phyloP scores from a whole-genome alignment of 2,888 invertebrate genomes.

The Drosophila testacea region DNA sequence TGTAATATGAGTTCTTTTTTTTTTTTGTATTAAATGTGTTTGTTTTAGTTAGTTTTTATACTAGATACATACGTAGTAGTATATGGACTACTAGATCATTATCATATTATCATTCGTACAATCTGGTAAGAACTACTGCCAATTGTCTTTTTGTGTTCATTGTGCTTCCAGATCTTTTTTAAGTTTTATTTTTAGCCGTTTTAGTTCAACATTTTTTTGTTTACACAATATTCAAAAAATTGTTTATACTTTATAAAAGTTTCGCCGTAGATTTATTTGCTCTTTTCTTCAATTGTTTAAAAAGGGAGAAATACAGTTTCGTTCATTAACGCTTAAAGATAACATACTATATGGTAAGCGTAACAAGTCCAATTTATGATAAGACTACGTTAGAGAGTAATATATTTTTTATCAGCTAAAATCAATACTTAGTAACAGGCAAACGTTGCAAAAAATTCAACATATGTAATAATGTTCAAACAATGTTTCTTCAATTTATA shows the following conservation, averaged over 20 bases:
- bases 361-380: too few species aligned
- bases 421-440: too few species aligned
- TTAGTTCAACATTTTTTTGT: neutral
- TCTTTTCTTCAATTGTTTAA: neutral
- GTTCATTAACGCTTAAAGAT: too few species aligned
- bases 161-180: neutral
- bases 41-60: neutral
- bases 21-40: neutral
- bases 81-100: neutral
- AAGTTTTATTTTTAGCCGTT: neutral
- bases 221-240: neutral
- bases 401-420: too few species aligned
- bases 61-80: neutral
- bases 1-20: neutral
- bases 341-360: too few species aligned
- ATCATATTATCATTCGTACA: too few species aligned
- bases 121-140: too few species aligned
- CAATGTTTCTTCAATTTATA: too few species aligned
- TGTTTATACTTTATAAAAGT: neutral
- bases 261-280: neutral
- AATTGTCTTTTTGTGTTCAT: neutral
- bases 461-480: neutral
- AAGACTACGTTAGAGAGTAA: too few species aligned
- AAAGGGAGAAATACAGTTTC: too few species aligned
- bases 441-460: neutral